Evolutionary conservation across 2,888 invertebrate genomes (phyloP), one percentile per base, ranked within the genome.

Genomic region (Linhomoeus sp.): DNA sequence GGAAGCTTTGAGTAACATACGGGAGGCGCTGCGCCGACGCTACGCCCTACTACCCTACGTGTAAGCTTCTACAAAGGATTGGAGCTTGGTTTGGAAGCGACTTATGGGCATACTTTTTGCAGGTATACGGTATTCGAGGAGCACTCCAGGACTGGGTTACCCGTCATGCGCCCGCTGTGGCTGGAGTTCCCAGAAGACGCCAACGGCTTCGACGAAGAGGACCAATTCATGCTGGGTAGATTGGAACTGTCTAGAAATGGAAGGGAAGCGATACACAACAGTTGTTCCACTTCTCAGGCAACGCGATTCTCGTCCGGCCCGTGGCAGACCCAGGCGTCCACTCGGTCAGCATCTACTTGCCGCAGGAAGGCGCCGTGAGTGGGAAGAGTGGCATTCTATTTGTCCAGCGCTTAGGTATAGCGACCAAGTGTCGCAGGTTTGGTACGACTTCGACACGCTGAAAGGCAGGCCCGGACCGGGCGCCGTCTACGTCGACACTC

Each of bases 131-230:
- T 83, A 33, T 97, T 94, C 73, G 80, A 80, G 67, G 82, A 90
- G 64, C 83, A 87, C 62, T 78, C 83, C 46, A 65, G 76, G 41
- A 77, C 76, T 49, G 92, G 90, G 0, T 72, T 76, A 37, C 92
- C 97, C 0, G 81, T 90, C 0, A 83, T 92, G 71, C 72, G 86
- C 35, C 87, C 97, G 0, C 63, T 90, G 29, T 81, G 87, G 77
- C 77, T 81, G 46, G 80, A 88, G 58, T 97, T 80, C 67, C 87
- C 92, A 0, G 64, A 72, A 1, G 92, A 94, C 58, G 73, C 75
- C 17, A 75, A 77, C 14, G 75, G 79, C 0, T 82, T 79, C 60
- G 76, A 76, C 46, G 80, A 90, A 52, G 92, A 94, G 56, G 77
- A 82, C 59, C 73, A 83, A 56, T 75, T 81, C 55, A 63, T 92